Evolutionary conservation across 2,113 vertebrate genomes (phyloP).

Genomic region (Notothenia rossii): DNA sequence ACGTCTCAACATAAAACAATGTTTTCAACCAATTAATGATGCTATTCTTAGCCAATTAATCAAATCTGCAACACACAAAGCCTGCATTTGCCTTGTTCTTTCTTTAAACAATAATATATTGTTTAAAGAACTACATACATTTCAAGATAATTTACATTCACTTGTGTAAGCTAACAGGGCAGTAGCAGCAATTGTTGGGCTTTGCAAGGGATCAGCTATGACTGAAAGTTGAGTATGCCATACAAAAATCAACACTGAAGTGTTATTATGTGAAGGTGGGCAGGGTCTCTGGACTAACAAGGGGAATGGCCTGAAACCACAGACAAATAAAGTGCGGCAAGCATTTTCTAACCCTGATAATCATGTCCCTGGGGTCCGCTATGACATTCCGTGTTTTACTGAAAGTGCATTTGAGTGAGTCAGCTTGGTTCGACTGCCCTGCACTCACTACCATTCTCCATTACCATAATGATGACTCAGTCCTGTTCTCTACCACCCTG

Average conservation of each 20-base stretch:
- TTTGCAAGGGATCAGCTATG: not conserved
- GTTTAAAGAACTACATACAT: not conserved
- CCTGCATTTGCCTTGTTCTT: not conserved
- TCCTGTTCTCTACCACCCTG: constrained; percentile 51
- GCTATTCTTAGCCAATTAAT: not conserved
- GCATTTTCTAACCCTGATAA: constrained; percentile 58
- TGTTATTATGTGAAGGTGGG: constrained; percentile 1
- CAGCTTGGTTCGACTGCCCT: constrained; percentile 45
- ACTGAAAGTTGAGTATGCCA: not conserved
- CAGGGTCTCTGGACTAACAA: constrained; percentile 13
- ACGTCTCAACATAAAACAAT: not conserved
- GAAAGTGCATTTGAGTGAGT: constrained; percentile 71
- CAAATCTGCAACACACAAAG: not conserved
- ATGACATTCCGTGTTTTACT: constrained; percentile 64
- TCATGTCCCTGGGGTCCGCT: constrained; percentile 40
- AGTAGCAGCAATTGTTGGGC: not conserved
- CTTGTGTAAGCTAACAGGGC: not conserved
- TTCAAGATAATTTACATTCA: too few relatives aligned
- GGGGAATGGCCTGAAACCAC: constrained; percentile 6
- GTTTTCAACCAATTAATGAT: not conserved
- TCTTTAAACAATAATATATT: not conserved
- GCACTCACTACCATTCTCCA: constrained; percentile 39
- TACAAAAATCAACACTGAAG: not conserved
- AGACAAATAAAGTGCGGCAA: constrained; percentile 21
- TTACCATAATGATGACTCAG: constrained; percentile 79